Evolutionary conservation across 1,140 invertebrate genomes (phyloP).

Genomic region (Lysiphlebus fabarum): DNA sequence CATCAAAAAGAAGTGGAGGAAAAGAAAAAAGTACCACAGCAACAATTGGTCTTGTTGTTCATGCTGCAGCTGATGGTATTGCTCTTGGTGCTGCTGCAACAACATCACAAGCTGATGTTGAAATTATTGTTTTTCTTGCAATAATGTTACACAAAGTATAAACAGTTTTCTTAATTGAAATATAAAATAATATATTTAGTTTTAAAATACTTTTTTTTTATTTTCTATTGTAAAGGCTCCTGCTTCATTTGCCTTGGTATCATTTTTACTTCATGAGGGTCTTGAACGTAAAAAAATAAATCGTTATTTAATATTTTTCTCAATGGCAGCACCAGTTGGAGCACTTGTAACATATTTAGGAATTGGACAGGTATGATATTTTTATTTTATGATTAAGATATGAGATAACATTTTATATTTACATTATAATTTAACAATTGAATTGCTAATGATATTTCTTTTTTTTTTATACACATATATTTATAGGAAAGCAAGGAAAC

Average conservation of each 20-base stretch:
- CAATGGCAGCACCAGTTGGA: slow-evolving; percentile 84
- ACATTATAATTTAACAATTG: neutral
- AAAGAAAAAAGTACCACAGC: slow-evolving; percentile 81
- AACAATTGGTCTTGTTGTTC: slow-evolving; percentile 93
- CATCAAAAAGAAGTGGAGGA: slow-evolving; percentile 63
- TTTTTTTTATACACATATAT: slow-evolving; percentile 24
- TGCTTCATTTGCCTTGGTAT: slow-evolving; percentile 96
- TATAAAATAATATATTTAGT: neutral
- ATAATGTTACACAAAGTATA: slow-evolving; percentile 98
- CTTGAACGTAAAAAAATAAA: slow-evolving; percentile 84
- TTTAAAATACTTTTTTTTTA: slow-evolving; percentile 10
- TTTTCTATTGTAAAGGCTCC: slow-evolving; percentile 68
- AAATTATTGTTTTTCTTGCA: slow-evolving; percentile 96
- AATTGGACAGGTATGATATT: slow-evolving; percentile 74
- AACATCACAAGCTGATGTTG: slow-evolving; percentile 91
- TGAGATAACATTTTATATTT: neutral
- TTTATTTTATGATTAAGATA: neutral
- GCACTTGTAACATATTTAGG: slow-evolving; percentile 92
- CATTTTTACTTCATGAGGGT: slow-evolving; percentile 92
- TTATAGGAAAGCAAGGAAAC: slow-evolving; percentile 65
- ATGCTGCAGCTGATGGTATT: slow-evolving; percentile 97
- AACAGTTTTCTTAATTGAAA: neutral
- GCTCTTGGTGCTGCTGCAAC: slow-evolving; percentile 94
- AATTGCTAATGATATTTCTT: slow-evolving; percentile 3
- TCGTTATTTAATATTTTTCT: slow-evolving; percentile 91